These are phyloP conservation scores for Heliconius nattereri DNA, from an alignment of 1,140 invertebrate species.

Conservation along the genomic window DNA sequence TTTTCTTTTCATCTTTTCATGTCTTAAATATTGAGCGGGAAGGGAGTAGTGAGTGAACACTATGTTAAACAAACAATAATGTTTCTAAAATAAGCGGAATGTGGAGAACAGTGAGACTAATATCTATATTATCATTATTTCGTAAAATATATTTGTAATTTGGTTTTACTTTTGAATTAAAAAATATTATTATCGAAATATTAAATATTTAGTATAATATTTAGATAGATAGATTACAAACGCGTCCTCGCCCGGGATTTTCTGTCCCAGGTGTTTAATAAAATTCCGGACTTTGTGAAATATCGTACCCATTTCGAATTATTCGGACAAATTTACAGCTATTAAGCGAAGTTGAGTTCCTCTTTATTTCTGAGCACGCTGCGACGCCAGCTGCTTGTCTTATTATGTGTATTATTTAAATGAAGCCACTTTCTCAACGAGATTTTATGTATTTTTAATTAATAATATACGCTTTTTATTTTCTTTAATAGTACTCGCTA, in stretches of 20 bases:
- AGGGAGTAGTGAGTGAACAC: too few species aligned
- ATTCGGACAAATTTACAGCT: constrained; percentile 32
- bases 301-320: constrained; percentile 31
- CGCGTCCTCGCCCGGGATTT: constrained; percentile 15
- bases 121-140: background rate
- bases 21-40: too few species aligned
- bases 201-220: constrained; percentile 1
- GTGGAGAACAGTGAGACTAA: background rate
- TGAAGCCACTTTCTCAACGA: background rate
- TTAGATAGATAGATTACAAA: constrained; percentile 13
- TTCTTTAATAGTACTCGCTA: background rate
- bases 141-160: background rate
- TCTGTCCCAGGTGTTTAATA: constrained; percentile 31
- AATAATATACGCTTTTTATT: background rate
- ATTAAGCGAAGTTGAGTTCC: constrained; percentile 23
- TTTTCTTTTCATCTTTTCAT: too few species aligned
- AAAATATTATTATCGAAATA: too few species aligned
- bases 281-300: constrained; percentile 28
- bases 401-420: constrained; percentile 18
- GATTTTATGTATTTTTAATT: background rate
- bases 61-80: background rate
- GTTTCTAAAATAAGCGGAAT: background rate
- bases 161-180: too few species aligned
- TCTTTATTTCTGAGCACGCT: constrained; percentile 28
- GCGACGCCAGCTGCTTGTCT: constrained; percentile 17